Base-by-base conservation (phyloP, 2,888 invertebrate species). In the Julus scanicus region DNA sequence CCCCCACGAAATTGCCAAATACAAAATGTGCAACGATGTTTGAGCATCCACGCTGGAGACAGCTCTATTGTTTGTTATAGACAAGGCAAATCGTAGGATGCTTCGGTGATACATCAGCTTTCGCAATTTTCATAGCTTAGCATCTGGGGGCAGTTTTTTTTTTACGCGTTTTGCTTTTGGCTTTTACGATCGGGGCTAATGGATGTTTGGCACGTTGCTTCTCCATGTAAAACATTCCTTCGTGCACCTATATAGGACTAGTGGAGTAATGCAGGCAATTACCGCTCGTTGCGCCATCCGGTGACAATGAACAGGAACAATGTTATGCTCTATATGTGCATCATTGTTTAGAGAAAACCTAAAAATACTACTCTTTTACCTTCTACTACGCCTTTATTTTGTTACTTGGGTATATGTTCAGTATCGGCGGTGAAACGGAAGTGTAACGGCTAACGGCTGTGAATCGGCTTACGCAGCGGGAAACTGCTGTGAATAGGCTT, bases 31-130 rank as follows among this genome's bases (percentile, higher is more conserved):
- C 63, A 6, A 63, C n/a, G 9, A 29, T 71, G 71, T 71, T 63
- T n/a, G 3, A 63, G n/a, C 20, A 63, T n/a, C 17, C 63, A 17
- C 63, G 63, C 63, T 71, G 71, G 20, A 71, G 71, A 71, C 71
- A 71, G 6, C 29, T 71, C 71, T 71, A 71, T 71, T 71, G 71
- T 71, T 71, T 71, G 29, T 29, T 71, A 71, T 71, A 29, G 20
- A 71, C 20, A 20, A 71, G 29, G 29, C n/a, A 11, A 20, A 71
- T 71, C 29, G 71, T 20, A 29, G 29, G 20, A 71, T 20, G 71
- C 63, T 63, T 71, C 71, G 71, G 71, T 29, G 71, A 71, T 71
- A 71, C 29, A 71, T 71, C 71, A 71, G 71, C 71, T 71, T 71
- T 71, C 71, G 71, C 29, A 71, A 29, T 9, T 20, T 71, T 29